These are phyloP conservation scores for Hirtodrosophila trivittata DNA, from an alignment of 2,888 invertebrate species.

Conservation along the genomic window DNA sequence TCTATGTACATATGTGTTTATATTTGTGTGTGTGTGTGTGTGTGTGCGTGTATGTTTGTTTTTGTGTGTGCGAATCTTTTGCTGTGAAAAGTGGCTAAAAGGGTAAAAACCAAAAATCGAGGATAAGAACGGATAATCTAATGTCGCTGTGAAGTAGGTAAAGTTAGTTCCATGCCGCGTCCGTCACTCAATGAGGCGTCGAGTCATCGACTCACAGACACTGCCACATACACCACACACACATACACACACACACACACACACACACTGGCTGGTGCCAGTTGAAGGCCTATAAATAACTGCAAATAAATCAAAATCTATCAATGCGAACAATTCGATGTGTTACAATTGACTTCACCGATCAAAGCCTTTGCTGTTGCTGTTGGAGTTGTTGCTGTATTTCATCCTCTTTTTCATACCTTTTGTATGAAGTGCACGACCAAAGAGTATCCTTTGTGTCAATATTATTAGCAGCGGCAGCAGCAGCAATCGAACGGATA, in stretches of 20 bases:
- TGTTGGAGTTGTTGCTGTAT: conserved; percentile 51
- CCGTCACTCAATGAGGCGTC: conserved; percentile 59
- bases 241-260: conserved; percentile 10
- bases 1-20: conserved; percentile 8
- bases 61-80: conserved; percentile 27
- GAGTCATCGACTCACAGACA: conserved; percentile 49
- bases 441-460: conserved; percentile 81
- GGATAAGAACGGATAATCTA: conserved; percentile 83
- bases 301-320: conserved; percentile 84
- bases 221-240: conserved; percentile 35
- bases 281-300: conserved; percentile 82
- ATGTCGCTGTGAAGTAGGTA: conserved; percentile 74
- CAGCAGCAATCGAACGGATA: conserved; percentile 67
- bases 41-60: conserved; percentile 6
- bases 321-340: conserved; percentile 83
- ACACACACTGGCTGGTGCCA: conserved; percentile 39
- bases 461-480: conserved; percentile 77
- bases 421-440: conserved; percentile 80
- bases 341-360: conserved; percentile 84
- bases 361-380: conserved; percentile 70
- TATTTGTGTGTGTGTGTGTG: conserved; percentile 9
- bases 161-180: conserved; percentile 43
- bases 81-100: conserved; percentile 63
- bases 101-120: conserved; percentile 83
- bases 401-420: conserved; percentile 73